Base-by-base conservation (phyloP, 1,140 invertebrate genomes). In the Drosophila murphyi region DNA sequence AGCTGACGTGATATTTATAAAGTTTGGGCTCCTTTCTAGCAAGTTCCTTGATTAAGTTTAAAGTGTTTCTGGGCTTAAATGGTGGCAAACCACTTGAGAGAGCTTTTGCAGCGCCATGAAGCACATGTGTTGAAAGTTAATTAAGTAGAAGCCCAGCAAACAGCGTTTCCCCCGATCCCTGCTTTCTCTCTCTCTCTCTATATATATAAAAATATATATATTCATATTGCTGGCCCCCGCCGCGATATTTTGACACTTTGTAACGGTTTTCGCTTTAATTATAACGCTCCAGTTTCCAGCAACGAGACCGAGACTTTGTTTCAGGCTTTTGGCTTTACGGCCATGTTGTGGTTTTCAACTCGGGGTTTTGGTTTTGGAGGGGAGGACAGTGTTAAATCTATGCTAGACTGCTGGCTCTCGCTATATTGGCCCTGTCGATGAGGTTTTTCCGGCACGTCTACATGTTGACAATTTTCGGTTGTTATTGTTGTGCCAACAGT, bases 231-330 rank as follows among this genome's bases (percentile, higher is more conserved):
- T 10, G 3, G 10, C 10, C 10, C 10, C 10, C 39, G 39, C 34
- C 43, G 64, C 75, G 64, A 73, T 76, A 73, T 79, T 87, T 72
- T 88, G 82, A 76, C 82, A 82, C 70, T 78, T 82, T 68, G 62
- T 45, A 61, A 56, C 54, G 69, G 56, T 65, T 61, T 48, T 51
- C 29, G 62, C 74, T 83, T 86, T 86, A 86, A 86, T 85, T 85
- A 77, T 62, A 72, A 70, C 64, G 52, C 61, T 60, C 57, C 10
- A 54, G n/a, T 20, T 47, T 31, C 28, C 43, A 28, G 35, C 50
- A 32, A 34, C 54, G 35, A 39, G 4, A 29, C 12, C 34, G 43
- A 12, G 6, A 56, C 34, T 35, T 64, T 29, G 47, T 20, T 48
- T 48, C 20, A 32, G n/a, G 29, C 51, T 52, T 64, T 51, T 31